Percentiles rank a stretch among this genome's conserved stretches.
Evolutionary conservation across 2,888 invertebrate genomes (phyloP).

Genomic region (Horisme vitalbata): DNA sequence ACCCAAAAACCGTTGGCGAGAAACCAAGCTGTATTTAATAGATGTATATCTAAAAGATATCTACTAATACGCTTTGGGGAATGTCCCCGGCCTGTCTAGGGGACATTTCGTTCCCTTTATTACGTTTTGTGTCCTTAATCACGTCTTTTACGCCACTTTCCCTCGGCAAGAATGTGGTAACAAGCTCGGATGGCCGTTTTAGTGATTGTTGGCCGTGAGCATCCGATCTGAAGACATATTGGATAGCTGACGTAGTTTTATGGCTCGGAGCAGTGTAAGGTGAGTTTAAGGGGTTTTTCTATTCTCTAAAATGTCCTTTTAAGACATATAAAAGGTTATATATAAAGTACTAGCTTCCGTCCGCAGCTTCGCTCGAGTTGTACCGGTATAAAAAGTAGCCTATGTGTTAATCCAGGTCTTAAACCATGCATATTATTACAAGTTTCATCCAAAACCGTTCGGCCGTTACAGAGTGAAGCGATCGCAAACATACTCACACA

Average conservation of each 20-base stretch:
- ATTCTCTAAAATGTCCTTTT: too few relatives aligned
- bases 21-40: slow-evolving; percentile 4
- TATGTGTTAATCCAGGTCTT: too few relatives aligned
- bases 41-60: slow-evolving; percentile 8
- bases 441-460: too few relatives aligned
- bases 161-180: slow-evolving; percentile 24
- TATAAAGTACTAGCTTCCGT: too few relatives aligned
- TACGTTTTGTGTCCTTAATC: slow-evolving; percentile 28
- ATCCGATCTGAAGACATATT: not conserved
- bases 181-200: slow-evolving; percentile 23
- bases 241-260: slow-evolving; percentile 6
- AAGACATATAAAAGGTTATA: too few relatives aligned
- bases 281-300: too few relatives aligned
- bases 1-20: slow-evolving; percentile 6
- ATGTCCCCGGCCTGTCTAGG: slow-evolving; percentile 11
- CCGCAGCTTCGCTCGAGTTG: too few relatives aligned
- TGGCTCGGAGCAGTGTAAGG: not conserved
- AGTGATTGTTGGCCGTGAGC: slow-evolving; percentile 18
- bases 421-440: too few relatives aligned
- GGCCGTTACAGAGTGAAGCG: too few relatives aligned
- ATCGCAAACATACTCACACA: too few relatives aligned
- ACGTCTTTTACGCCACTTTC: slow-evolving; percentile 27
- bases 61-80: slow-evolving; percentile 7
- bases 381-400: too few relatives aligned
- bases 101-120: slow-evolving; percentile 29